phyloP scores from a whole-genome alignment of 2,113 vertebrate species.

The Rhinoderma darwinii region DNA sequence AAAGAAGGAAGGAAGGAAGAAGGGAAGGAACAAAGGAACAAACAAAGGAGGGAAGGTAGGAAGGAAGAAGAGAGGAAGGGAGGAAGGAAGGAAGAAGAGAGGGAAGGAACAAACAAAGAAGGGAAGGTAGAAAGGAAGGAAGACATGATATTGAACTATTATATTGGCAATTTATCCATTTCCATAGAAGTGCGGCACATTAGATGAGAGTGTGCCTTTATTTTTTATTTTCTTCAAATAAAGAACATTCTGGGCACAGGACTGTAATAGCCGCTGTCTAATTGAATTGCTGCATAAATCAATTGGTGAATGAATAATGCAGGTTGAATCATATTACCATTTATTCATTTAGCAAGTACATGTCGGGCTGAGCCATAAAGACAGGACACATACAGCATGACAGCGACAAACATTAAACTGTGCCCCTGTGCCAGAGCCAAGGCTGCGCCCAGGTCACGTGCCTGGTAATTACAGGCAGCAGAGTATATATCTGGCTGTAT shows the following conservation, averaged over 20 bases:
- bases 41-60: neutral
- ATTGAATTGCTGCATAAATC: conserved; percentile 49
- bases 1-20: neutral
- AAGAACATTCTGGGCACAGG: neutral
- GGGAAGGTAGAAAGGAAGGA: too few species aligned
- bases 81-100: neutral
- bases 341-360: conserved; percentile 42
- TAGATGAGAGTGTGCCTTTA: neutral
- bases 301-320: conserved; percentile 41
- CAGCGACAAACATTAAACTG: conserved; percentile 20
- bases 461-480: neutral
- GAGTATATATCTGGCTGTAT: neutral
- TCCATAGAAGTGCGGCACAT: neutral
- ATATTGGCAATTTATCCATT: neutral
- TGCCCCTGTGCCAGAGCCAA: neutral
- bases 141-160: neutral
- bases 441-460: neutral
- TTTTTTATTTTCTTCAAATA: neutral
- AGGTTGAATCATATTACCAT: conserved; percentile 48
- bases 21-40: neutral
- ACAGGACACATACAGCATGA: conserved; percentile 32
- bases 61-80: neutral
- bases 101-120: neutral
- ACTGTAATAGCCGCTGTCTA: neutral
- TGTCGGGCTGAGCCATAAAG: conserved; percentile 17